Evolutionary conservation across 2,113 vertebrate species (phyloP).

Genomic region (Scomber scombrus): DNA sequence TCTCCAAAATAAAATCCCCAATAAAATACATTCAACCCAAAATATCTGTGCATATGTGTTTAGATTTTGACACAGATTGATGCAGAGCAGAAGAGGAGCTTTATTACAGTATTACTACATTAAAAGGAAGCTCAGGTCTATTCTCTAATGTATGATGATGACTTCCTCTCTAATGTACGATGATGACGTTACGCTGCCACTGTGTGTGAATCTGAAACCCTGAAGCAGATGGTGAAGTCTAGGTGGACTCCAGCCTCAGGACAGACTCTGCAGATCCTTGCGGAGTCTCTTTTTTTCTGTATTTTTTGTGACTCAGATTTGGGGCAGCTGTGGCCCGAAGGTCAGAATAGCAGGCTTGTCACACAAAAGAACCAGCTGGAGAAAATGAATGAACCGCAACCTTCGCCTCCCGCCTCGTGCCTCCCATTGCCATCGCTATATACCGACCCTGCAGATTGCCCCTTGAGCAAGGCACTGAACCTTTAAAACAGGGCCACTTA

Average conservation of each 20-base stretch:
- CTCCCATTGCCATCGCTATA: too few species aligned
- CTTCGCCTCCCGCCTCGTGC: not conserved
- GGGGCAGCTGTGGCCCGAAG: constrained; percentile 17
- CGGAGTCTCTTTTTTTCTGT: not conserved
- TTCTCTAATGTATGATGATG: not conserved
- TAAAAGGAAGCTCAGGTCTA: not conserved
- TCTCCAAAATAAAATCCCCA: too few species aligned
- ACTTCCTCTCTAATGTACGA: not conserved
- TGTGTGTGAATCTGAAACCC: not conserved
- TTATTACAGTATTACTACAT: too few species aligned
- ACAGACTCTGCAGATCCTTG: not conserved
- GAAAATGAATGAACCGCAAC: not conserved
- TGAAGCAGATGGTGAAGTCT: constrained; percentile 36
- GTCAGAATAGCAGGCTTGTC: not conserved
- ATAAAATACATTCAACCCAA: too few species aligned
- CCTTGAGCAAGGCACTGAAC: constrained; percentile 11
- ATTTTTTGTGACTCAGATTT: constrained; percentile 23
- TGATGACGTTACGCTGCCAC: not conserved
- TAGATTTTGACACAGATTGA: too few species aligned
- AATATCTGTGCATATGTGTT: too few species aligned
- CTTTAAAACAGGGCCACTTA: not conserved
- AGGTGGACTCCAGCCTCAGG: not conserved
- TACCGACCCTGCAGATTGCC: not conserved
- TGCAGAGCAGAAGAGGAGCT: too few species aligned
- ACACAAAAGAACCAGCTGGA: constrained; percentile 29